Base-by-base conservation (phyloP, 2,113 vertebrate species). In the Neolamprologus variostigma region DNA sequence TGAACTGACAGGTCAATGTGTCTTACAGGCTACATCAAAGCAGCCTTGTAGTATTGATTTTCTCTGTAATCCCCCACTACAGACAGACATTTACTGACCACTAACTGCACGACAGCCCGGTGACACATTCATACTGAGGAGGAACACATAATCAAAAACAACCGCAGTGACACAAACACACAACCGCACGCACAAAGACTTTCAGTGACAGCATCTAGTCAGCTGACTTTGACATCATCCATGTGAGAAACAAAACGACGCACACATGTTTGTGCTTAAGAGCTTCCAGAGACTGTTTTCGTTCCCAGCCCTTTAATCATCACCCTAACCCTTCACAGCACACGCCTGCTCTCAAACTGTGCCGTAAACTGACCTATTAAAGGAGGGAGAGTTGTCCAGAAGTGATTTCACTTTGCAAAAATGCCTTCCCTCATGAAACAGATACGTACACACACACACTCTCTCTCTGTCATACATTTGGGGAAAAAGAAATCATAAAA, bases 161-260 rank as follows among this genome's bases (percentile, higher is more conserved):
- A 51, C 73, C 45, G 45, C 73, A 51, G 45, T 6, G 8, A 17
- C 26, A 4, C 21, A 35, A 80, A 40, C 57, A 35, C 63, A 50
- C 68, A 53, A 5, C 7, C 17, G 8, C 71, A 53, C 19, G 7
- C 9, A 55, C 80, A 61, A 55, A 86, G 81, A 8, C 28, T 14
- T 13, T 31, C 80, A 87, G 82, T 89, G 85, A 89, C 45, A 7
- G 78, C 47, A 8, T 40, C 5, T 1, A 54, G 87, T 91, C 91
- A 91, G 85, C 90, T 89, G 93, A 87, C 33, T 31, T 55, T 83
- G 87, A 86, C 84, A 42, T 91, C 89, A 86, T 42, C 3, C 23
- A 1, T 57, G 59, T 2, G 26, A 14, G 73, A 1, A 73, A 81
- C 55, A 86, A 42, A 42, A 55, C 50, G 28, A 73, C 14, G 4